Conservation (phyloP, 1,140 invertebrate genomes). For the Rhynchophorus ferrugineus region DNA sequence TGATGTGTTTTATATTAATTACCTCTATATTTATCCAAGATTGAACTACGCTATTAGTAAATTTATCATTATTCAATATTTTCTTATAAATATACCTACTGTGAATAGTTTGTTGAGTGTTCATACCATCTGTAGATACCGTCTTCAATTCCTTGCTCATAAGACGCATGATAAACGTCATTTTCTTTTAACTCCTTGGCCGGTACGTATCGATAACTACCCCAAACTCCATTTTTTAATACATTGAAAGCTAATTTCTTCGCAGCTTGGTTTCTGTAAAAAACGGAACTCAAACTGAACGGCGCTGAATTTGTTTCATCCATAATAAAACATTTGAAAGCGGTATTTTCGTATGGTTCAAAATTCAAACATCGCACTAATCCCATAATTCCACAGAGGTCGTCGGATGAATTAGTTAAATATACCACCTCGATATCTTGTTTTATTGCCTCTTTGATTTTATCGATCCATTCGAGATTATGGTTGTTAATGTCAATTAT, state of each 20-base stretch:
- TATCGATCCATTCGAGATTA: conserved; percentile 72
- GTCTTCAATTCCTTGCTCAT: too few species aligned
- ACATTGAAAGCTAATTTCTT: conserved; percentile 64
- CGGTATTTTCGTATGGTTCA: conserved; percentile 58
- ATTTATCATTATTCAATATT: too few species aligned
- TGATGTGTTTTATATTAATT: too few species aligned
- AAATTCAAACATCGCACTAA: conserved; percentile 79
- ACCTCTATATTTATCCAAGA: too few species aligned
- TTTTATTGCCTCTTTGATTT: conserved; percentile 60
- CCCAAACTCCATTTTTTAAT: conserved; percentile 52
- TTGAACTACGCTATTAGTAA: too few species aligned
- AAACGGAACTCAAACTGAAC: conserved; percentile 51
- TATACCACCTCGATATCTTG: conserved; percentile 51
- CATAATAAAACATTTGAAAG: conserved; percentile 56
- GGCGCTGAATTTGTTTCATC: conserved; percentile 52
- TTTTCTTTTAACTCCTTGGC: conserved; percentile 11
- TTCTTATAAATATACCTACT: conserved; percentile 11
- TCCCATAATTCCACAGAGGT: conserved; percentile 73
- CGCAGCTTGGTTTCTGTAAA: conserved; percentile 52
- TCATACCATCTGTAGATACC: conserved; percentile 79
- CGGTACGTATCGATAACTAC: conserved; percentile 45
- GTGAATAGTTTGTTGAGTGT: conserved; percentile 39
- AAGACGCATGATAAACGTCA: conserved; percentile 47
- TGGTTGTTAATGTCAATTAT: conserved; percentile 56
- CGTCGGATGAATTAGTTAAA: conserved; percentile 57